Evolutionary conservation across 2,888 invertebrate genomes (phyloP), one percentile per base, ranked within the genome.

Genomic region (Leucania comma): DNA sequence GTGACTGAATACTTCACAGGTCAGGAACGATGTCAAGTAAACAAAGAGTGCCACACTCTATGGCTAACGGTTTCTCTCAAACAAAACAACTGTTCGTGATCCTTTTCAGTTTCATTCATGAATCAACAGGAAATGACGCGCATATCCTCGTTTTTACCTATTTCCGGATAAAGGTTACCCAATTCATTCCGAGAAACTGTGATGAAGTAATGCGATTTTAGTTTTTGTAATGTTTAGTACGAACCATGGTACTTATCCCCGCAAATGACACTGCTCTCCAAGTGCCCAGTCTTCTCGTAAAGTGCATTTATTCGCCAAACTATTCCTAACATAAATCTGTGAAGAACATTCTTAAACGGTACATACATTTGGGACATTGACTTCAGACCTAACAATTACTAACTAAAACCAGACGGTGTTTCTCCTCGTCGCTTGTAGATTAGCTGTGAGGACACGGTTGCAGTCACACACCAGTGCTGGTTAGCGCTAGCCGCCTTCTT

Each of bases 51-150:
- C n/a, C 38, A 20, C 29, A 32, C 24, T 50, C 29, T 32, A 22
- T 22, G 22, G 3, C 38, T 12, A 26, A 22, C 26, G 22, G 35
- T 42, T 42, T 29, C 60, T 12, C 48, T 51, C 46, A 38, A 60
- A 48, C n/a, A 60, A 51, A 26, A 12, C 24, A 48, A n/a, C 35
- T 70, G 24, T 63, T 53, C 10, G 4, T 42, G 17, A 48, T 50
- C 38, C 14, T 35, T 61, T 46, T 38, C n/a, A 53, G 20, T 60
- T 46, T 51, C 29, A 53, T 22, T 60, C n/a, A 42, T 60, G 51
- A 73, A 61, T 65, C 79, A 60, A 48, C 46, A 32, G 65, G 22
- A 46, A 60, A 64, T 56, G 22, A 29, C 26, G 54, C 12, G 20
- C 48, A 24, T 32, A 60, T 65, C 10, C 26, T n/a, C 2, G 14